A percentile compares a stretch with the other conserved stretches of the same genome.
phyloP scores from a whole-genome alignment of 2,797 vertebrate genomes.

The Phyllotis vaccarum region DNA sequence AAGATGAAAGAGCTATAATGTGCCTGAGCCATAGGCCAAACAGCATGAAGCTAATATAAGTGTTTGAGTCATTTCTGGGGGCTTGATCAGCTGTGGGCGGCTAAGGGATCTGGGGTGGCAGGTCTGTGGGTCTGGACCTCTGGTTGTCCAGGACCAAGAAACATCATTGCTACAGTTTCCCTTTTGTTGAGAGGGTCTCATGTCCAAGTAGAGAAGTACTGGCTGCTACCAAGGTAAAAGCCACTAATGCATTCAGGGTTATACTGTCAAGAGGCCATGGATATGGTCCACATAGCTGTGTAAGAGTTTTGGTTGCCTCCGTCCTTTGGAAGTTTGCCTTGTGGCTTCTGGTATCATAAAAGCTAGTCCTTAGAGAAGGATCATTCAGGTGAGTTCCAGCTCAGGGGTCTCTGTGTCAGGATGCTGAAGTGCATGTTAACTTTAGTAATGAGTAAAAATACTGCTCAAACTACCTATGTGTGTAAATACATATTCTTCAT shows the following conservation, averaged over 20 bases:
- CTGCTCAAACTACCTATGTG: not conserved
- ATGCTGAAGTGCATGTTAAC: not conserved
- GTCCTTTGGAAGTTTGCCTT: not conserved
- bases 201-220: not conserved
- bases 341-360: not conserved
- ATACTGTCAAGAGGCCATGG: not conserved
- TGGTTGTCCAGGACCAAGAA: too few species aligned
- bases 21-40: too few species aligned
- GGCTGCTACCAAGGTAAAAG: not conserved
- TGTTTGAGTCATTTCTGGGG: too few species aligned
- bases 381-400: not conserved
- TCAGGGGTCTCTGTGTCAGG: not conserved
- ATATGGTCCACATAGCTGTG: not conserved
- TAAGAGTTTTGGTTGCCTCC: not conserved
- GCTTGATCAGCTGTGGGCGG: too few species aligned
- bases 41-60: too few species aligned
- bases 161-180: too few species aligned
- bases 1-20: too few species aligned
- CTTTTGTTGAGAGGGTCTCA: not conserved
- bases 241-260: not conserved
- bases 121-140: too few species aligned
- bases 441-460: not conserved
- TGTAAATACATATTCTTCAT: not conserved
- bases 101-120: too few species aligned
- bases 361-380: too few species aligned